phyloP scores from a whole-genome alignment of 2,797 vertebrate genomes.

The Sebastes steindachneri region DNA sequence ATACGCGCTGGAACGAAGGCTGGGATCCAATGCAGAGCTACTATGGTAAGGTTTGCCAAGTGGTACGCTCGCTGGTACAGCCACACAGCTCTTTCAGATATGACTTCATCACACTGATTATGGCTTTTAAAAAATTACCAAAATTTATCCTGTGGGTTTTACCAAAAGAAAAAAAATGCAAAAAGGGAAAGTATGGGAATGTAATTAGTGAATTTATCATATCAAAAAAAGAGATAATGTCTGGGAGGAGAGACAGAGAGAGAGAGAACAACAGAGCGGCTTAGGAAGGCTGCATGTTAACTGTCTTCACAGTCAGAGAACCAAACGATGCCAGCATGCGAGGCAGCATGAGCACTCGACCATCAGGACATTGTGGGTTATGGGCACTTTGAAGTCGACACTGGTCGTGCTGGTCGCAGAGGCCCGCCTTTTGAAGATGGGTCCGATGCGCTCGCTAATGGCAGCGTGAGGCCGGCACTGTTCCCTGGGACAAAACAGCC shows the following conservation, averaged over 20 bases:
- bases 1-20: constrained; percentile 86
- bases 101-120: constrained; percentile 5
- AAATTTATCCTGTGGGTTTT: not conserved
- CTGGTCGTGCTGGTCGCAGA: constrained; percentile 71
- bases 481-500: constrained; percentile 80
- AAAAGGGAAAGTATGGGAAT: not conserved
- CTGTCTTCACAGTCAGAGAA: constrained; percentile 46
- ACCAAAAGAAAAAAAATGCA: not conserved
- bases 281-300: constrained; percentile 32
- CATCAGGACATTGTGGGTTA: constrained; percentile 69
- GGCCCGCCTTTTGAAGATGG: constrained; percentile 82
- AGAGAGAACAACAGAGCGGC: not conserved
- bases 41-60: constrained; percentile 82
- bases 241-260: not conserved
- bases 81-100: not conserved
- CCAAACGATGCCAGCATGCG: constrained; percentile 62
- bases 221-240: constrained; percentile 2
- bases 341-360: constrained; percentile 71
- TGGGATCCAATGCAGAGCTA: constrained; percentile 87
- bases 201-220: not conserved
- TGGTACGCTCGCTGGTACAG: not conserved
- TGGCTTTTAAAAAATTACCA: not conserved
- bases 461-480: constrained; percentile 81
- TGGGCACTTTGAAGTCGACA: constrained; percentile 81
- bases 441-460: constrained; percentile 82